phyloP scores from a whole-genome alignment of 2,113 vertebrate genomes.

The Hemiprocne comata region DNA sequence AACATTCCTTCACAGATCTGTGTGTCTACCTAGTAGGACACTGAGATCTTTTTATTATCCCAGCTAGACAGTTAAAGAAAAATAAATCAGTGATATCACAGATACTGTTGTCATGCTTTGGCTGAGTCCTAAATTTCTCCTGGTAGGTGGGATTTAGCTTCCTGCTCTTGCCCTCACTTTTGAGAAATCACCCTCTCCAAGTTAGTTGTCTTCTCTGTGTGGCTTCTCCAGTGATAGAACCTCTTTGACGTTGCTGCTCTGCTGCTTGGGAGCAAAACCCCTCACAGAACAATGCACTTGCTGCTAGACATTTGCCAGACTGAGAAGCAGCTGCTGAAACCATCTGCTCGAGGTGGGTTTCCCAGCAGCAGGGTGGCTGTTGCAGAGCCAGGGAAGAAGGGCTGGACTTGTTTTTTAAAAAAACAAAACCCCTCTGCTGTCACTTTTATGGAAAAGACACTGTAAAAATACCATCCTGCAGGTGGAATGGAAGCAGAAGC shows the following conservation, averaged over 20 bases:
- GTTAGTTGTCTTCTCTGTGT: not conserved
- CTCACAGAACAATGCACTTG: not conserved
- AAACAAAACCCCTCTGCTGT: not conserved
- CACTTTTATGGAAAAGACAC: not conserved
- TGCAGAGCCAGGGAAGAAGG: not conserved
- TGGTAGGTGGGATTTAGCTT: not conserved
- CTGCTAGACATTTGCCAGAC: not conserved
- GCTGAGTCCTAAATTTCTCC: not conserved
- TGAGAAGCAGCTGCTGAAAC: not conserved
- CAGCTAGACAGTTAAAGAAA: not conserved
- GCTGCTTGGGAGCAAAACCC: not conserved
- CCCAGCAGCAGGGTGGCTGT: not conserved
- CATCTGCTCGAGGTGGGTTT: not conserved
- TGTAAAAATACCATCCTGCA: not conserved
- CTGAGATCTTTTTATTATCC: not conserved
- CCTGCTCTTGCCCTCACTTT: not conserved
- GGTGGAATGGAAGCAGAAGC: not conserved
- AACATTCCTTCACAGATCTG: not conserved
- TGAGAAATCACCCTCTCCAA: not conserved
- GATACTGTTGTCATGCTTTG: not conserved
- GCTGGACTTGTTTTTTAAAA: not conserved
- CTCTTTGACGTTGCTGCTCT: not conserved
- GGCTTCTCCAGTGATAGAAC: not conserved
- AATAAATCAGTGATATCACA: not conserved
- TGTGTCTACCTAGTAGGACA: fast-evolving